Percentiles rank a stretch among this genome's conserved stretches.
These are phyloP conservation scores for Frankliniella fusca DNA, from an alignment of 2,888 invertebrate species.

Conservation along the genomic window DNA sequence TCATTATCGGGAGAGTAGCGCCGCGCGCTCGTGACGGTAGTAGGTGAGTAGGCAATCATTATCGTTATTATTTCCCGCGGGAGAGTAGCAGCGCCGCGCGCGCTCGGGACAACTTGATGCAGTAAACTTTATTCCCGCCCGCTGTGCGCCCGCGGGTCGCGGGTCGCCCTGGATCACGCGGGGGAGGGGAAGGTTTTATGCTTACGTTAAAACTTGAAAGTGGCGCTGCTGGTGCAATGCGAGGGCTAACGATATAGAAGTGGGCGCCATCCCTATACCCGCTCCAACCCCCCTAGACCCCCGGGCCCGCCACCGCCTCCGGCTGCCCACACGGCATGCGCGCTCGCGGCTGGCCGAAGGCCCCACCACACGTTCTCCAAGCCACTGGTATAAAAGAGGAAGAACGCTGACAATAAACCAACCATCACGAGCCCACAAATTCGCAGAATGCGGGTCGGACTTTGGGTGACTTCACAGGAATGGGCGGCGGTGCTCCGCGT, in stretches of 20 bases:
- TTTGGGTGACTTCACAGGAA: conserved; percentile 4
- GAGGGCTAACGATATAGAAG: background rate
- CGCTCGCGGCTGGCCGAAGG: background rate
- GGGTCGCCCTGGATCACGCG: background rate
- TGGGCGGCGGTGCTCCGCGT: background rate
- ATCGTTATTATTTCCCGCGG: background rate
- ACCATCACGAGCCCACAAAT: conserved; percentile 12
- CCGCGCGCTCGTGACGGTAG: too few relatives aligned
- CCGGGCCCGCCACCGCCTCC: background rate
- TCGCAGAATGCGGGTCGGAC: conserved; percentile 14
- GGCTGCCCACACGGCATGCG: too few relatives aligned
- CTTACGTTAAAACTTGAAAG: background rate
- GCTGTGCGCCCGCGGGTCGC: background rate
- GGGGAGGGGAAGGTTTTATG: background rate
- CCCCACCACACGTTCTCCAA: background rate
- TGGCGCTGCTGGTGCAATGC: background rate
- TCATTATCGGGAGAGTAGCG: too few relatives aligned
- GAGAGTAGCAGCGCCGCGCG: too few relatives aligned
- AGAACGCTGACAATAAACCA: background rate
- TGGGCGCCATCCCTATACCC: too few relatives aligned
- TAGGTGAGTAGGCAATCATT: too few relatives aligned
- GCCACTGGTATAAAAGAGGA: background rate
- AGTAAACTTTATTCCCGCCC: too few relatives aligned
- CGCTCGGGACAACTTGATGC: too few relatives aligned
- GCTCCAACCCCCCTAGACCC: too few relatives aligned